Evolutionary conservation across 1,140 invertebrate species (phyloP).

Genomic region (Hermetia illucens): DNA sequence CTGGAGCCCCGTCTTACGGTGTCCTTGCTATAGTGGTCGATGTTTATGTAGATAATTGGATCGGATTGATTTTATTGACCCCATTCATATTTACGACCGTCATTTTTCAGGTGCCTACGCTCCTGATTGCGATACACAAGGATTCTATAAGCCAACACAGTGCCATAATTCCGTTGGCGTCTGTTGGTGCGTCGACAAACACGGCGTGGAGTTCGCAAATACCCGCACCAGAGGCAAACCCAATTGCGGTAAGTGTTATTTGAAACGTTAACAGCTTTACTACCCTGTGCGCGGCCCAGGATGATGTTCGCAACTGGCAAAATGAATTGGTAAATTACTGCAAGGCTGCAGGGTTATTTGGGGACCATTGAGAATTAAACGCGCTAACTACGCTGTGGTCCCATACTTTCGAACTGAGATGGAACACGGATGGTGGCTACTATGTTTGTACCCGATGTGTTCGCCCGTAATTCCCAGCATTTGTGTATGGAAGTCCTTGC

Average conservation of each 20-base stretch:
- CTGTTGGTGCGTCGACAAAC: constrained; percentile 89
- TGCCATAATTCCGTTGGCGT: constrained; percentile 69
- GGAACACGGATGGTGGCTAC: too few species aligned
- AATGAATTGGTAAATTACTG: too few species aligned
- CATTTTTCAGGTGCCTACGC: constrained; percentile 51
- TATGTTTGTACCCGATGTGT: too few species aligned
- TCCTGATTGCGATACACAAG: constrained; percentile 72
- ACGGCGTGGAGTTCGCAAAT: constrained; percentile 75
- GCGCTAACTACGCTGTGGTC: too few species aligned
- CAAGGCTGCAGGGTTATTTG: too few species aligned
- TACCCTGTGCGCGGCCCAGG: too few species aligned
- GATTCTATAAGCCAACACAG: constrained; percentile 73
- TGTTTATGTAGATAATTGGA: not conserved
- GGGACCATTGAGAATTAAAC: too few species aligned
- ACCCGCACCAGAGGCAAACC: constrained; percentile 71
- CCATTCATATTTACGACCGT: not conserved
- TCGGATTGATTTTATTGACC: not conserved
- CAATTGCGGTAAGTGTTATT: constrained; percentile 74
- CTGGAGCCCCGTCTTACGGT: not conserved
- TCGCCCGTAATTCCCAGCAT: too few species aligned
- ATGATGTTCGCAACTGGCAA: too few species aligned
- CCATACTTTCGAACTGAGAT: too few species aligned
- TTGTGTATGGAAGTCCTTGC: too few species aligned
- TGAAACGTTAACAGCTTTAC: too few species aligned
- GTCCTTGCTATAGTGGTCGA: not conserved